Base-by-base conservation (phyloP, 2,888 invertebrate genomes). In the Actias luna region DNA sequence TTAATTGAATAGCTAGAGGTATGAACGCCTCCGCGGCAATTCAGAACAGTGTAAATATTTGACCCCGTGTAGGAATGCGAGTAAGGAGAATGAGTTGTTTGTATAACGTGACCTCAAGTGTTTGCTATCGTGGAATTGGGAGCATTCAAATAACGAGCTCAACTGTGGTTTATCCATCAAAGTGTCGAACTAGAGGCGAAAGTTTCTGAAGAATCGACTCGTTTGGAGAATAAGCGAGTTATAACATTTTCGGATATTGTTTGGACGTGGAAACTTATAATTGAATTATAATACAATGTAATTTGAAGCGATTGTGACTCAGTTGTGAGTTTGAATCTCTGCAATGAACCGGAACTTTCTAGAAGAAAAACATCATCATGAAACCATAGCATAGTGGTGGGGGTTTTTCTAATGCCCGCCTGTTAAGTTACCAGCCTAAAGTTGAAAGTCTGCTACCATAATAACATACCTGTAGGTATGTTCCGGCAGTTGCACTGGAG, bases 11-110 rank as follows among this genome's bases (percentile, higher is more conserved):
- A n/a, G n/a, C 55, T 70, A 59, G 65, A 63, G 46, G 70, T 70
- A 67, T 68, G 62, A 65, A 69, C 65, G 63, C 57, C 63, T 60
- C 60, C 62, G 46, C 62, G 64, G 66, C 61, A 62, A 61, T 60
- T 63, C 60, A 50, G 18, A 42, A 64, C 5, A 62, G 64, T n/a
- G n/a, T 65, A 64, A 70, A 73, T 70, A 55, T 71, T 71, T 69
- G 61, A 65, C 29, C 64, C 31, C 61, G 46, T 16, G 52, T 29
- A 27, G 27, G 52, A 27, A 29, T 52, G 27, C 7, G 52, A 10
- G 29, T 27, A 52, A 52, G 52, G 29, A 52, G 29, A 52, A 52
- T 52, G 52, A 52, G 52, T 25, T 52, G 63, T 63, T 63, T 57
- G 50, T 63, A 46, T 64, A 62, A 62, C 25, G 55, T 16, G 25